Conservation (phyloP, 2,888 invertebrate genomes). For the Cataglyphis cursor region DNA sequence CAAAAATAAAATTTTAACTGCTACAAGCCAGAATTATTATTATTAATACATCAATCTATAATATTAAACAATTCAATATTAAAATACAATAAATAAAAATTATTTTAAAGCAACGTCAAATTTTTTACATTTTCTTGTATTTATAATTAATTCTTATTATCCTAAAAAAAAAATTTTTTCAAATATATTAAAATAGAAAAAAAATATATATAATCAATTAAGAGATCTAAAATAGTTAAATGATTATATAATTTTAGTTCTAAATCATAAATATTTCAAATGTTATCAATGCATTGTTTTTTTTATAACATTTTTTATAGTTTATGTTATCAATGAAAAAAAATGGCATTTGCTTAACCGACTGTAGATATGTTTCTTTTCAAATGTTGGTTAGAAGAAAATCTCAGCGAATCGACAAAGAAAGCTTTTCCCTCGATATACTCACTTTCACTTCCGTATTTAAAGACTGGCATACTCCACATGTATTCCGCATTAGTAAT, state of each 20-base stretch:
- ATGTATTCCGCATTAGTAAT: conserved; percentile 41
- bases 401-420: conserved; percentile 68
- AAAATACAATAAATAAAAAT: no score
- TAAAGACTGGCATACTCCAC: conserved; percentile 61
- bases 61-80: background rate
- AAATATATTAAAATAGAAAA: background rate
- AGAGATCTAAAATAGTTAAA: background rate
- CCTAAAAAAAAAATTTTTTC: background rate
- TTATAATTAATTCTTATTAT: no score
- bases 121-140: no score
- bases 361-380: background rate
- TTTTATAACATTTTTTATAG: background rate
- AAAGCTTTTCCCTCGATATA: conserved; percentile 76
- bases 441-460: conserved; percentile 81
- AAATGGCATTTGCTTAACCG: conserved; percentile 4
- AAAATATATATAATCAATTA: background rate
- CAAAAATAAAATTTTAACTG: background rate
- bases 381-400: conserved; percentile 17
- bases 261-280: background rate
- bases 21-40: background rate
- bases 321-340: background rate
- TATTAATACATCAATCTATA: background rate
- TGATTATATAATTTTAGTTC: background rate
- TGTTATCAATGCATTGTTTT: background rate
- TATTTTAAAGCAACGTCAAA: no score